Percentiles rank a stretch among this genome's conserved stretches.
phyloP scores from a whole-genome alignment of 2,888 invertebrate species.

The Timandra comae region DNA sequence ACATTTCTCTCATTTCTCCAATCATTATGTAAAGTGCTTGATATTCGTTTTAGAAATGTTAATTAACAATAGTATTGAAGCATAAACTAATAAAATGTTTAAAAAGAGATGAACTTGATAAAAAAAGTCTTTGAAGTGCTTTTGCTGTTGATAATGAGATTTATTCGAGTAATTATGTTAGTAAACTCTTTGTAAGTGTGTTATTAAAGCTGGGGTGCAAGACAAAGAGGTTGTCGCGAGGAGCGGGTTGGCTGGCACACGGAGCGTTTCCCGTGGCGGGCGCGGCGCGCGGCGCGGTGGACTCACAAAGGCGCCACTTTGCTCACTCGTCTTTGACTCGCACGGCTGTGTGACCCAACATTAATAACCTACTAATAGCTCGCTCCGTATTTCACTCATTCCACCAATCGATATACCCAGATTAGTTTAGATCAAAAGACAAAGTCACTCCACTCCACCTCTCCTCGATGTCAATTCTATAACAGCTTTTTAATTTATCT shows the following conservation, averaged over 20 bases:
- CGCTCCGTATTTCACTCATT: slow-evolving; percentile 16
- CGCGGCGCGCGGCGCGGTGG: slow-evolving; percentile 29
- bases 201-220: slow-evolving; percentile 35
- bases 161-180: slow-evolving; percentile 24
- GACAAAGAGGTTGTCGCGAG: slow-evolving; percentile 61
- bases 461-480: slow-evolving; percentile 9
- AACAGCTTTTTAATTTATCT: slow-evolving; percentile 9
- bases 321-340: slow-evolving; percentile 63
- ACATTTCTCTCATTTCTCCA: neutral
- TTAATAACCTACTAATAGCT: slow-evolving; percentile 68
- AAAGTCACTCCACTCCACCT: slow-evolving; percentile 2
- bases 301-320: slow-evolving; percentile 68
- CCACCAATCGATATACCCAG: slow-evolving; percentile 13
- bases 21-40: no score
- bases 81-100: no score
- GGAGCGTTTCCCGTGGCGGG: slow-evolving; percentile 32
- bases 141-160: slow-evolving; percentile 1
- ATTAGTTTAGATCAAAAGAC: slow-evolving; percentile 13
- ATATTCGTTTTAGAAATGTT: no score
- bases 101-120: slow-evolving; percentile 2
- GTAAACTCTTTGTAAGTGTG: slow-evolving; percentile 24
- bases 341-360: slow-evolving; percentile 59
- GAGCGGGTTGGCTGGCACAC: slow-evolving; percentile 39
- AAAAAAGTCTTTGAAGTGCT: slow-evolving; percentile 1
- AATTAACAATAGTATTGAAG: no score